Conservation (phyloP, 1,140 invertebrate species). For the Neuroterus valhalla region DNA sequence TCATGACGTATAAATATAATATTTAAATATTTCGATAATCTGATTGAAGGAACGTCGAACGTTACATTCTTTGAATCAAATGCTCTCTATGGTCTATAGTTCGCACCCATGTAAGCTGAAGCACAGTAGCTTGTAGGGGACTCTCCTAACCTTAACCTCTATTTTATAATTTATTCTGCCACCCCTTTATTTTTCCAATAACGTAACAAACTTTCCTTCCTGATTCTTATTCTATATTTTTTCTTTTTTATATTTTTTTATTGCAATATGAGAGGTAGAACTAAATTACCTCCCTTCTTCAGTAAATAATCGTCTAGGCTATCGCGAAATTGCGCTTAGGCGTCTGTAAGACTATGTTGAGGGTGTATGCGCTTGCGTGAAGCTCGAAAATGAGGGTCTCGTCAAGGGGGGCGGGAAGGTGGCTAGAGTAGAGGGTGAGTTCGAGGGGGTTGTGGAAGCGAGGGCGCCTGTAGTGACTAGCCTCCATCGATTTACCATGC, state of each 20-base stretch:
- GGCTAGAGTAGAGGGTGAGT: constrained; percentile 52
- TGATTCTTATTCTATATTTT: no score
- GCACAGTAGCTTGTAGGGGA: no score
- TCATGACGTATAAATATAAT: no score
- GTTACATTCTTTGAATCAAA: no score
- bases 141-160: no score
- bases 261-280: not conserved
- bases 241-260: not conserved
- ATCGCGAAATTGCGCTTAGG: constrained; percentile 60
- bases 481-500: constrained; percentile 73
- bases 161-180: no score
- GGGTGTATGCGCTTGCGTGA: constrained; percentile 65
- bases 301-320: constrained; percentile 20
- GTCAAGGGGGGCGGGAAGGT: constrained; percentile 17
- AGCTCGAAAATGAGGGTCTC: constrained; percentile 69
- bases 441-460: constrained; percentile 61
- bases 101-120: no score
- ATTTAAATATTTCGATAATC: no score
- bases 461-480: constrained; percentile 71
- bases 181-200: no score
- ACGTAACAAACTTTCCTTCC: no score
- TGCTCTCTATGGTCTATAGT: no score
- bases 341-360: constrained; percentile 52
- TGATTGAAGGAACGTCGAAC: no score
- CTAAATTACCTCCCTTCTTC: constrained; percentile 3